Conservation (phyloP, 2,797 vertebrate genomes). For the Eospalax fontanierii region DNA sequence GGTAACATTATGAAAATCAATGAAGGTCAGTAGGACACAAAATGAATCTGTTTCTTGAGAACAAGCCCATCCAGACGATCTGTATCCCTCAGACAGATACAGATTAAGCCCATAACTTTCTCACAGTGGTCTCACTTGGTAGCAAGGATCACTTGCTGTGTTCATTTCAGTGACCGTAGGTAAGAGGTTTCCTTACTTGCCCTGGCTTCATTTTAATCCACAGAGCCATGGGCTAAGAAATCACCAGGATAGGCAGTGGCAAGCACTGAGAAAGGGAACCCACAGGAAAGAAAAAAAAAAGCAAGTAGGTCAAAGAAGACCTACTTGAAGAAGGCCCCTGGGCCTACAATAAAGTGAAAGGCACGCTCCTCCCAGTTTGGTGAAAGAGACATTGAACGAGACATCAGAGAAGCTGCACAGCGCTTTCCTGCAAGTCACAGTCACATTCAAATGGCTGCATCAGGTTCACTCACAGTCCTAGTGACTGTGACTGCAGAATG, state of each 20-base stretch:
- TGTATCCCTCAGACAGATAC: neutral
- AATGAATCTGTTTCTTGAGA: neutral
- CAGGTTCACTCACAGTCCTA: neutral
- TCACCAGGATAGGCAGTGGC: neutral
- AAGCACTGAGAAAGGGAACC: neutral
- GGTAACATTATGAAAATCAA: neutral
- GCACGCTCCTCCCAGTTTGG: neutral
- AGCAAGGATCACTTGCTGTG: neutral
- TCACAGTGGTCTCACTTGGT: fast-evolving
- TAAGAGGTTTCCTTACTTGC: neutral
- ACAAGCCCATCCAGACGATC: neutral
- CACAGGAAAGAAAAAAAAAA: neutral
- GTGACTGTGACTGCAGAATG: neutral
- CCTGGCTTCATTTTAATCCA: neutral
- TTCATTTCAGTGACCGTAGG: neutral
- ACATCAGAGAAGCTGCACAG: neutral
- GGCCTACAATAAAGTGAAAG: neutral
- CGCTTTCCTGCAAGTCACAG: neutral
- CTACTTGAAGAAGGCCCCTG: too few species aligned
- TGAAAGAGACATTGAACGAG: neutral
- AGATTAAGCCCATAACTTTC: neutral
- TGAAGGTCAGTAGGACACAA: neutral
- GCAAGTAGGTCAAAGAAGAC: neutral
- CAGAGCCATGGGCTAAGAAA: neutral
- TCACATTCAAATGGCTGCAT: neutral